Conservation (phyloP, 2,113 vertebrate species). For the Anolis sagrei region DNA sequence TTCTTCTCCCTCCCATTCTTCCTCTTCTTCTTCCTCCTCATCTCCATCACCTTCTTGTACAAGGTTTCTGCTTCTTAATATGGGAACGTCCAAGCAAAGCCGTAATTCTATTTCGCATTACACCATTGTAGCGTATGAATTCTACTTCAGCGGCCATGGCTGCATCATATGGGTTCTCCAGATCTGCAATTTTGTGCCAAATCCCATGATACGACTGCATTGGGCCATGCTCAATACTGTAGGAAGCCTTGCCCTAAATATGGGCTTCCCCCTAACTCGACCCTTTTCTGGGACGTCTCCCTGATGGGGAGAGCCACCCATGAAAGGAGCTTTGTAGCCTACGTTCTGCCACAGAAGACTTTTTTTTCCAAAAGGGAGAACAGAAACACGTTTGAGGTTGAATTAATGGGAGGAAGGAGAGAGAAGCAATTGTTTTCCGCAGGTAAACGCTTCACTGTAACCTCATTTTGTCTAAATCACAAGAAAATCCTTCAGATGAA, state of each 20-base stretch:
- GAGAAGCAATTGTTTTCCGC: constrained; percentile 27
- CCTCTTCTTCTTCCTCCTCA: too few relatives aligned
- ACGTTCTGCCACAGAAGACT: constrained; percentile 13
- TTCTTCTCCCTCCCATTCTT: too few relatives aligned
- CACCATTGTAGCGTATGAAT: too few relatives aligned
- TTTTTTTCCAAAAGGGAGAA: neutral
- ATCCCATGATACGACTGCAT: too few relatives aligned
- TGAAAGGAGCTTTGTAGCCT: neutral
- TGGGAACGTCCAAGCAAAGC: too few relatives aligned
- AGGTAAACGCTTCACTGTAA: constrained; percentile 29
- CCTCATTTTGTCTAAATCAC: constrained; percentile 19
- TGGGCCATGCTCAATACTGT: too few relatives aligned
- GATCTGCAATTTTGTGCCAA: too few relatives aligned
- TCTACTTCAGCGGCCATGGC: too few relatives aligned
- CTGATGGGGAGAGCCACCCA: neutral
- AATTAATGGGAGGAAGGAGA: constrained; percentile 14
- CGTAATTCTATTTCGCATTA: too few relatives aligned
- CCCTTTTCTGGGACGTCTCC: neutral
- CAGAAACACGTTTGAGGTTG: constrained; percentile 30
- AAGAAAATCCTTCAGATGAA: constrained; percentile 38
- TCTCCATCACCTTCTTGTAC: too few relatives aligned
- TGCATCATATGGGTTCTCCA: too few relatives aligned
- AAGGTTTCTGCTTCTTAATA: too few relatives aligned
- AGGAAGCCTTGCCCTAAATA: neutral
- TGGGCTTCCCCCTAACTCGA: neutral